These are phyloP conservation scores for Cosmia trapezina DNA, from an alignment of 2,888 invertebrate species.

Conservation along the genomic window DNA sequence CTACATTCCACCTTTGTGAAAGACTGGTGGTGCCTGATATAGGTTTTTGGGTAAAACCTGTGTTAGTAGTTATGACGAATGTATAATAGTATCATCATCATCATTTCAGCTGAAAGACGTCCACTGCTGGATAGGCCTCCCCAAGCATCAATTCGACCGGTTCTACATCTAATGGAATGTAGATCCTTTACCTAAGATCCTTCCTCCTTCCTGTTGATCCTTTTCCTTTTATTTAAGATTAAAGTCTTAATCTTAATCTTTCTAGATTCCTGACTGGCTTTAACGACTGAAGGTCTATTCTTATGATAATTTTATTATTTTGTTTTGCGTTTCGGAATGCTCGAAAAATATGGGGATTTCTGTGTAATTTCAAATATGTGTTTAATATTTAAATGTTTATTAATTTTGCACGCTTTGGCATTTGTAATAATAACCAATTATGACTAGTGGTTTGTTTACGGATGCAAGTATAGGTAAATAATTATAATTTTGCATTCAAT, in stretches of 20 bases:
- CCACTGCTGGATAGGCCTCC: no score
- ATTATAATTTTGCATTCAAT: conserved; percentile 9
- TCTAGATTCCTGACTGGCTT: neutral
- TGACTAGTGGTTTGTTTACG: conserved; percentile 27
- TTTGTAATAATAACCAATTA: conserved; percentile 16
- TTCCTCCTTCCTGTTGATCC: no score
- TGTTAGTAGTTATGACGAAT: no score
- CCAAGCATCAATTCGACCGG: no score
- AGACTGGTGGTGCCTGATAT: no score
- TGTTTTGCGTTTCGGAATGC: neutral
- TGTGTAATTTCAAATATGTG: neutral
- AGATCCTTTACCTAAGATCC: no score
- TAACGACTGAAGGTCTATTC: neutral
- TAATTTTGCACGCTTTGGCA: conserved; percentile 23
- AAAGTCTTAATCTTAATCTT: no score
- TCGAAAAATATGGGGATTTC: neutral
- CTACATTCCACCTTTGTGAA: no score
- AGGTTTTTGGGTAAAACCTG: no score
- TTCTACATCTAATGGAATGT: no score
- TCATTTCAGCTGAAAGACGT: no score
- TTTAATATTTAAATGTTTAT: neutral
- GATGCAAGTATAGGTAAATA: neutral
- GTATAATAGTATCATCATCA: neutral
- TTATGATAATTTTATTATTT: conserved; percentile 15
- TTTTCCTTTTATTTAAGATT: no score